These are phyloP conservation scores for Phylloscopus whistleri DNA, from an alignment of 2,113 vertebrate species.

Conservation along the genomic window DNA sequence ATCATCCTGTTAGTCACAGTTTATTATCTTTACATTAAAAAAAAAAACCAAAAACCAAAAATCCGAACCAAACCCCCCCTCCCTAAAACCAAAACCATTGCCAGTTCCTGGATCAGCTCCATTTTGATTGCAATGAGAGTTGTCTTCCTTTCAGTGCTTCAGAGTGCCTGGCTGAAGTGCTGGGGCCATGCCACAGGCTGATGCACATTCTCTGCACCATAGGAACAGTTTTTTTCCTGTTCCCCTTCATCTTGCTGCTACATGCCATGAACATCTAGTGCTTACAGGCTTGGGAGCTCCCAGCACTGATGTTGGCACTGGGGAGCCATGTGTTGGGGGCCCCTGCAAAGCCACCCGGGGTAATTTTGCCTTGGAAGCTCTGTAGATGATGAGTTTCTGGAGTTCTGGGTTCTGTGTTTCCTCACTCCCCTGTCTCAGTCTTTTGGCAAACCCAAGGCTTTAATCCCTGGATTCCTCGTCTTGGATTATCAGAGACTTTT, in stretches of 20 bases:
- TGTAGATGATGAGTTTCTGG: not conserved
- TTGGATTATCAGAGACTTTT: not conserved
- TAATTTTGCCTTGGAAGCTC: not conserved
- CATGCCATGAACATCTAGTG: not conserved
- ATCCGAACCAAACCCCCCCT: too few species aligned
- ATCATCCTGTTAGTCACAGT: constrained; percentile 3
- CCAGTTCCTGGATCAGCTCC: not conserved
- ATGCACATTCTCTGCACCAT: not conserved
- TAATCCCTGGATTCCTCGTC: not conserved
- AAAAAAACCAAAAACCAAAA: not conserved
- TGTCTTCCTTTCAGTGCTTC: not conserved
- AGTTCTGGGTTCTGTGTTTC: not conserved
- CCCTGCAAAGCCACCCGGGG: not conserved
- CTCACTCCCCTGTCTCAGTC: not conserved
- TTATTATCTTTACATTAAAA: not conserved
- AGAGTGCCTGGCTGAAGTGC: not conserved
- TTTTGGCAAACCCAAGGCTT: not conserved
- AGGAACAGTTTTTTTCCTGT: not conserved
- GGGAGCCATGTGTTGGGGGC: not conserved
- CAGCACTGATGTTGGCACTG: not conserved
- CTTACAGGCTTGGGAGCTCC: not conserved
- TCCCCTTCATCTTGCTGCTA: not conserved
- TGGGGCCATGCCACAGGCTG: not conserved
- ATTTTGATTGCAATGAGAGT: not conserved
- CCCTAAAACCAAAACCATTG: not conserved